Conservation (phyloP, 2,797 vertebrate genomes). For the Epinephelus awoara region DNA sequence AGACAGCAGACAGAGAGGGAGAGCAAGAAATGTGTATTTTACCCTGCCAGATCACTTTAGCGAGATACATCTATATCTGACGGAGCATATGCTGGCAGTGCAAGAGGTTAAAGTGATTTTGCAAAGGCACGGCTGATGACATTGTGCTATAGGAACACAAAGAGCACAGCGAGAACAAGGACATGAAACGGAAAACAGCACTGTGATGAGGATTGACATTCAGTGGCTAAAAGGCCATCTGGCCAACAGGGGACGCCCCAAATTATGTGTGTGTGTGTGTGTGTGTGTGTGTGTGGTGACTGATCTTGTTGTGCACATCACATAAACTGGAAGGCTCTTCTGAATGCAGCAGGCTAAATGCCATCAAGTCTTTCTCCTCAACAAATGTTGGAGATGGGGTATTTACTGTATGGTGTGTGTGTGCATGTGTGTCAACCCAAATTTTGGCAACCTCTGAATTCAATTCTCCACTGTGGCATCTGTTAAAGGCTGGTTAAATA, state of each 20-base stretch:
- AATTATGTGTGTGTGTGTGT: constrained; percentile 17
- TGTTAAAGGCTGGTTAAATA: constrained; percentile 47
- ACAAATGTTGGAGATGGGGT: neutral
- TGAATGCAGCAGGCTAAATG: constrained; percentile 15
- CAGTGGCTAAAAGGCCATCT: constrained; percentile 41
- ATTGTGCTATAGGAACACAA: constrained; percentile 19
- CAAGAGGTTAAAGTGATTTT: constrained; percentile 53
- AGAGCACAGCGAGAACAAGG: constrained; percentile 21
- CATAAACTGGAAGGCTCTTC: constrained; percentile 28
- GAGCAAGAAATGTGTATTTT: neutral
- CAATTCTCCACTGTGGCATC: neutral
- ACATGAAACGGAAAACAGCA: constrained; percentile 38
- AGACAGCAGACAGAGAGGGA: constrained; percentile 16
- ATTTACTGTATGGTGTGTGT: neutral
- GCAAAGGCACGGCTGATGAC: constrained; percentile 26
- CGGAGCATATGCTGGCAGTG: constrained; percentile 46
- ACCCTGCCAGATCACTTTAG: constrained; percentile 51
- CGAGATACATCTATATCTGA: constrained; percentile 51
- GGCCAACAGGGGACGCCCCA: constrained; percentile 14
- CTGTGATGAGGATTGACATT: constrained; percentile 49
- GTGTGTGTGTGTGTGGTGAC: constrained; percentile 14
- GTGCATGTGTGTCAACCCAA: constrained; percentile 1
- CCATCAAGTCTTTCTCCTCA: constrained; percentile 15
- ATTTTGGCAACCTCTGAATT: constrained; percentile 23
- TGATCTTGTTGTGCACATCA: constrained; percentile 39